Percentiles rank a stretch among this genome's conserved stretches.
These are phyloP conservation scores for Eristalis intricaria DNA, from an alignment of 2,888 invertebrate species.

Conservation along the genomic window DNA sequence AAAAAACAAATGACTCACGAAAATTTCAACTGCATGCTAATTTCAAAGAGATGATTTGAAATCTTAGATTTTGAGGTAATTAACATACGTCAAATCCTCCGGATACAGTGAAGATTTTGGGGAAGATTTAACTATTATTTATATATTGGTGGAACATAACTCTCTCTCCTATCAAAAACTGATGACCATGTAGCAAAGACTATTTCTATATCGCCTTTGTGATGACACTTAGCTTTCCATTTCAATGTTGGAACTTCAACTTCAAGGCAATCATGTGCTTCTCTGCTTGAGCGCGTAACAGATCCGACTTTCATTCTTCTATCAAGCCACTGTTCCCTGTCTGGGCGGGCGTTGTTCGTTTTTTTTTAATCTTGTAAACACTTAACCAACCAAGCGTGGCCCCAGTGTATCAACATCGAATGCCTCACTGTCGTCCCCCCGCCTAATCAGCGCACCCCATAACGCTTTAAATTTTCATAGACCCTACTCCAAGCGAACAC, in stretches of 20 bases:
- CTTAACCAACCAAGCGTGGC: conserved; percentile 54
- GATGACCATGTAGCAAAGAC: no score
- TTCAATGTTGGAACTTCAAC: neutral
- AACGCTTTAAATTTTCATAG: neutral
- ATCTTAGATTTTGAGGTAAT: no score
- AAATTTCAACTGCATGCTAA: no score
- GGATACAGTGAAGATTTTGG: no score
- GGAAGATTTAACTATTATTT: no score
- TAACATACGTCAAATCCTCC: no score
- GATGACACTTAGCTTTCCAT: conserved; percentile 27
- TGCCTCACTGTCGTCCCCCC: neutral
- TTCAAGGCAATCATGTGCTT: conserved; percentile 5
- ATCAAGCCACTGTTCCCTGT: conserved; percentile 46
- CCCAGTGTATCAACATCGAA: conserved; percentile 14
- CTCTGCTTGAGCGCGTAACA: conserved; percentile 56
- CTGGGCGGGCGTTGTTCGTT: conserved; percentile 24
- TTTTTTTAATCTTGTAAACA: conserved; percentile 44
- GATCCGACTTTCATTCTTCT: conserved; percentile 64
- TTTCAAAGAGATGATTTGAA: no score
- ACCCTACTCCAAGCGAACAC: conserved; percentile 15
- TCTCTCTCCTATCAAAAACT: no score
- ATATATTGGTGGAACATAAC: no score
- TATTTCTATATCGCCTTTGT: neutral
- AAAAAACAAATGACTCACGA: no score
- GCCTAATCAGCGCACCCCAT: neutral